These are phyloP conservation scores for Hirtodrosophila alboralis DNA, from an alignment of 2,888 invertebrate species.

Conservation along the genomic window DNA sequence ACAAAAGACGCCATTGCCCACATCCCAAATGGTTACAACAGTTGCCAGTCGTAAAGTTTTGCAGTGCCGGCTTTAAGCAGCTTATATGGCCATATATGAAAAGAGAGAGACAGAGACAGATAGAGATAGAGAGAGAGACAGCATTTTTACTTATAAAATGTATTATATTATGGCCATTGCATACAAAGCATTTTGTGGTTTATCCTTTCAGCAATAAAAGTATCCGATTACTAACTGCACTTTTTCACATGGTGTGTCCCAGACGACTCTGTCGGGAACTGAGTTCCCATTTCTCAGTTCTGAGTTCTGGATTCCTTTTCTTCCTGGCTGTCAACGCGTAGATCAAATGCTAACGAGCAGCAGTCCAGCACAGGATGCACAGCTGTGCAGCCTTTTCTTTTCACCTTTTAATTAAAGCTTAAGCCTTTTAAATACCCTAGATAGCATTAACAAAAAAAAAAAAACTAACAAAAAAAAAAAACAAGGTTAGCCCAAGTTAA, in stretches of 20 bases:
- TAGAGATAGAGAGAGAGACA: not conserved
- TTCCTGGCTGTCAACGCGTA: slow-evolving; percentile 62
- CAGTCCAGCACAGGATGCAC: slow-evolving; percentile 42
- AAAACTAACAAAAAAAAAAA: too few species aligned
- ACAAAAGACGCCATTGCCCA: slow-evolving; percentile 49
- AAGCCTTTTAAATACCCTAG: slow-evolving; percentile 62
- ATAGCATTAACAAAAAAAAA: too few species aligned
- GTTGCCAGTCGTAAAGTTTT: slow-evolving; percentile 66
- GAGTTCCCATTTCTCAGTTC: slow-evolving; percentile 12
- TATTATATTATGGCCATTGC: slow-evolving; percentile 59
- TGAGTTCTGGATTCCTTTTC: not conserved
- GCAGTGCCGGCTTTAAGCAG: slow-evolving; percentile 68
- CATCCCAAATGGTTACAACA: slow-evolving; percentile 55
- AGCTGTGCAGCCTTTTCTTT: slow-evolving; percentile 53
- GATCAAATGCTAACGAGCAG: slow-evolving; percentile 66
- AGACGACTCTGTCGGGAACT: not conserved
- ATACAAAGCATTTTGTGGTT: slow-evolving; percentile 79
- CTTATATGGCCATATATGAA: slow-evolving; percentile 48
- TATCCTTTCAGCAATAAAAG: slow-evolving; percentile 83
- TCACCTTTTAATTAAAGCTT: slow-evolving; percentile 72
- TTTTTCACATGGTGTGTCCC: slow-evolving; percentile 55
- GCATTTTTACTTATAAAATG: slow-evolving; percentile 59
- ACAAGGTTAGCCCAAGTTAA: slow-evolving; percentile 62
- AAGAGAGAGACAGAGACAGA: not conserved
- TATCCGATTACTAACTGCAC: slow-evolving; percentile 83